A percentile compares a stretch with the other conserved stretches of the same genome.
phyloP scores from a whole-genome alignment of 1,140 invertebrate genomes.

The Phocides pigmalion region DNA sequence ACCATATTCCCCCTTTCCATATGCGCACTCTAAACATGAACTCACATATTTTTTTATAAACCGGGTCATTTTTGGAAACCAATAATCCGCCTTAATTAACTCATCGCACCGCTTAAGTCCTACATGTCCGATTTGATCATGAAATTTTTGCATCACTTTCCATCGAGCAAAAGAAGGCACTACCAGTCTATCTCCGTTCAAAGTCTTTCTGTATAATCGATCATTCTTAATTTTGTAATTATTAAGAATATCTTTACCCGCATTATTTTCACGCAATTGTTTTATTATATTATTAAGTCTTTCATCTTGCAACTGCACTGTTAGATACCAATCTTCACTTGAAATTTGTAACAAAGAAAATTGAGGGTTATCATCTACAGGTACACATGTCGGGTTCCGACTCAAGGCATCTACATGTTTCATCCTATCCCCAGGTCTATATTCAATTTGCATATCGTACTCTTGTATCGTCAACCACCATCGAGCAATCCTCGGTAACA shows the following conservation, averaged over 20 bases:
- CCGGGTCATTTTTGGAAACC: conserved; percentile 24
- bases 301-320: background rate
- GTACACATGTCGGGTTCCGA: conserved; percentile 5
- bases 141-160: conserved; percentile 36
- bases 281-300: background rate
- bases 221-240: conserved; percentile 40
- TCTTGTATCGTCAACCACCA: conserved; percentile 37
- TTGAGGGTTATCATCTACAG: no score
- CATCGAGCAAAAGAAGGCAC: conserved; percentile 50
- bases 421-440: conserved; percentile 29
- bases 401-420: conserved; percentile 36
- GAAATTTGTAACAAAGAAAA: conserved; percentile 4
- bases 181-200: conserved; percentile 46
- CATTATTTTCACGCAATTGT: background rate
- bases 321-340: conserved; percentile 3
- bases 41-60: conserved; percentile 22
- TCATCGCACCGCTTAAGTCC: conserved; percentile 13
- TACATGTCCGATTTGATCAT: conserved; percentile 16
- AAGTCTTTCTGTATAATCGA: conserved; percentile 41
- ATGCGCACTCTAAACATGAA: conserved; percentile 13
- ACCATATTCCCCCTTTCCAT: conserved; percentile 11
- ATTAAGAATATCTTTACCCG: conserved; percentile 32
- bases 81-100: conserved; percentile 15
- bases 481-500: conserved; percentile 30
- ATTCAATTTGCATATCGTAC: conserved; percentile 31